Evolutionary conservation across 2,113 vertebrate species (phyloP), one percentile per base, ranked within the genome.

Genomic region (Clarias batrachus): DNA sequence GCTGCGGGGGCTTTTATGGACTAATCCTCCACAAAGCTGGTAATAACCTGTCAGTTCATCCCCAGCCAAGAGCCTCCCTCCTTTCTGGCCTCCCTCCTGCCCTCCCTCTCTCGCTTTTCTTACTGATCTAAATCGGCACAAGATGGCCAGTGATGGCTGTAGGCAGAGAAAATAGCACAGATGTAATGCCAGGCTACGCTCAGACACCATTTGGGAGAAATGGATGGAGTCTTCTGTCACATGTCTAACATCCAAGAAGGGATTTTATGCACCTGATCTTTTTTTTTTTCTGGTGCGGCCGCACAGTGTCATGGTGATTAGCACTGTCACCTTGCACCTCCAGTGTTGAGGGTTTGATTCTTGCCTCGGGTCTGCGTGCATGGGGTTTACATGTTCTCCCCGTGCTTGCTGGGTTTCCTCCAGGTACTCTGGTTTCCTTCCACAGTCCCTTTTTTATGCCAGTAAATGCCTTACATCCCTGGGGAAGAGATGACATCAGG

Each of bases 1-100:
- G 90, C 91, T 93, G 91, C 92, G 90, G 91, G 91, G 91, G 92
- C 92, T 94, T 95, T 95, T 92, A 93, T 94, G 91, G 93, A 93
- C 92, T 95, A 94, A 96, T 95, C 94, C 92, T 90, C 91, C 90
- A 93, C 92, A 95, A 95, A 95, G 93, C 93, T 92, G 88, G 91
- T 95, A 95, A 96, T 95, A 96, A 95, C 95, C 94, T 96, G 94
- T 95, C 94, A 95, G 93, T 94, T 94, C 92, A 93, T 92, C 90
- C 90, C 84, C 65, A 92, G 93, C 92, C 93, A 94, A 89, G 87
- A 90, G 83, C 91, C 90, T 80, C 88, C 70, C 85, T 73, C 68
- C 79, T 85, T 89, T 76, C 70, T 84, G 74, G 41, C 71, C 78
- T 68, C 33, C 66, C 13, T 78, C 63, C 65, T 84, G 74, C 60